Conservation (phyloP, 2,888 invertebrate species). For the Stenurella melanura region DNA sequence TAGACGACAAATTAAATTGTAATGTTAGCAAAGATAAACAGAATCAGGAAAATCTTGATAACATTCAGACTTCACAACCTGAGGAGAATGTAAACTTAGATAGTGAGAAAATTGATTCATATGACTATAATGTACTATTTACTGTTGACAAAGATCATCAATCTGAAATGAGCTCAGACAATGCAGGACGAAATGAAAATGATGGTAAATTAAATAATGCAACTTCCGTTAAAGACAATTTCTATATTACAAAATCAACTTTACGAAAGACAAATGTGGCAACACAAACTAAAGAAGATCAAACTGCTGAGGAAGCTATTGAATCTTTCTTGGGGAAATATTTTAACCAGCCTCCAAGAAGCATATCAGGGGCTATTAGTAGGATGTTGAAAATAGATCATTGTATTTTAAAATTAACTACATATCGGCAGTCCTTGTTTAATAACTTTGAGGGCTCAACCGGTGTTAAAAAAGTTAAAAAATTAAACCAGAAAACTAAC, state of each 20-base stretch:
- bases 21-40: not conserved
- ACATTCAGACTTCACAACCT: not conserved
- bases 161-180: not conserved
- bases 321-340: constrained; percentile 33
- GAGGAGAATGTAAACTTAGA: not conserved
- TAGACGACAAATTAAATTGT: not conserved
- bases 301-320: constrained; percentile 1
- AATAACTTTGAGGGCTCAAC: constrained; percentile 37
- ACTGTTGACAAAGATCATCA: too few relatives aligned
- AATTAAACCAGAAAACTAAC: not conserved
- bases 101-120: not conserved
- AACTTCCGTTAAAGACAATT: not conserved
- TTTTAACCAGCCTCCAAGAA: constrained; percentile 40
- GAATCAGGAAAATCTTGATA: not conserved
- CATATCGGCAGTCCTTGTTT: constrained; percentile 58
- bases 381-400: constrained; percentile 61
- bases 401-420: constrained; percentile 60
- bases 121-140: not conserved
- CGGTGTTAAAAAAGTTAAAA: not conserved
- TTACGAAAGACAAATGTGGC: not conserved
- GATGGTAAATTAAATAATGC: not conserved
- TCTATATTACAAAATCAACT: not conserved
- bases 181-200: not conserved
- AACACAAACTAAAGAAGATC: constrained; percentile 25
- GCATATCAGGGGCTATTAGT: constrained; percentile 48